phyloP scores from a whole-genome alignment of 2,888 invertebrate species.

The Epistrophe grossulariae region DNA sequence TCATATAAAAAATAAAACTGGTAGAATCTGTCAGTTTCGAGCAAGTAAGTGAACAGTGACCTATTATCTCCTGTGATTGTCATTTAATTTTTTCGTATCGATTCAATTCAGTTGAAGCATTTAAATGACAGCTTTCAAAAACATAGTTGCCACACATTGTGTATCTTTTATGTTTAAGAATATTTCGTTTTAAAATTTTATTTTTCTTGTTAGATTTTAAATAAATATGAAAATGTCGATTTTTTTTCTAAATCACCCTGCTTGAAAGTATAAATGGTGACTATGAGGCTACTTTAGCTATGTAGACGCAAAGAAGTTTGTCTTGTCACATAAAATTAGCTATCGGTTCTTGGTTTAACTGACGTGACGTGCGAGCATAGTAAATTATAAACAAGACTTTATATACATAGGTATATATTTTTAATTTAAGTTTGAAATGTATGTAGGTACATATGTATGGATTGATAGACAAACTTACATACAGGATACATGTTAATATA shows the following conservation, averaged over 20 bases:
- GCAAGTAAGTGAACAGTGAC: too few species aligned
- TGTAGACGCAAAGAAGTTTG: slow-evolving; percentile 40
- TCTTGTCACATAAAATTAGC: slow-evolving; percentile 61
- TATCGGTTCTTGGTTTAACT: slow-evolving; percentile 28
- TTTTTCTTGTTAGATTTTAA: not conserved
- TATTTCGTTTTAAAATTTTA: not conserved
- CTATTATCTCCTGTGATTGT: too few species aligned
- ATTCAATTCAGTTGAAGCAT: not conserved
- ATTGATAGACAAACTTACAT: too few species aligned
- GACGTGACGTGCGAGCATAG: slow-evolving; percentile 47
- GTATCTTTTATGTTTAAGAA: too few species aligned
- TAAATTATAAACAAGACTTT: slow-evolving; percentile 47
- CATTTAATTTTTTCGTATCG: not conserved
- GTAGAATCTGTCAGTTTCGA: too few species aligned
- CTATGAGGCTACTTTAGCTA: slow-evolving; percentile 14
- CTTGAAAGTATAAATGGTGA: not conserved
- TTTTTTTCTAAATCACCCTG: slow-evolving; percentile 14
- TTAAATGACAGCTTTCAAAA: not conserved
- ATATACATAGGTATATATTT: not conserved
- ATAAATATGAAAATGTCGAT: not conserved
- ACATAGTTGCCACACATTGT: not conserved
- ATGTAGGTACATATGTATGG: not conserved
- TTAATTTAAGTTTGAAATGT: not conserved
- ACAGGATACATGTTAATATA: slow-evolving; percentile 17
- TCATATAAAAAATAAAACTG: too few species aligned